A percentile compares a stretch with the other conserved stretches of the same genome.
Evolutionary conservation across 2,888 invertebrate genomes (phyloP).

Genomic region (Balanococcus diminutus): DNA sequence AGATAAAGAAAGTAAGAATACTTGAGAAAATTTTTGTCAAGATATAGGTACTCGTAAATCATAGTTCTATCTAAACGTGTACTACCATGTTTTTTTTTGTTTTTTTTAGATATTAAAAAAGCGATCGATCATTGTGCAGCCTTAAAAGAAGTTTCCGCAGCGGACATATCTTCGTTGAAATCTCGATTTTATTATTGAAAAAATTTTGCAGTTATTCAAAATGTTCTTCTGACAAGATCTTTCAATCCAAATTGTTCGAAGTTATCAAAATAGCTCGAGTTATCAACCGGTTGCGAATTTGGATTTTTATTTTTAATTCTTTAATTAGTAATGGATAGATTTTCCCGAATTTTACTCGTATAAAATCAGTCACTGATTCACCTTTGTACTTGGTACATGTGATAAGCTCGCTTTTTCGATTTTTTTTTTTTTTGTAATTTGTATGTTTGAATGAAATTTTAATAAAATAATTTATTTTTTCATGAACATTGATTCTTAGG

Average conservation of each 20-base stretch:
- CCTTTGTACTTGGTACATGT: background rate
- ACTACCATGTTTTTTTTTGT: background rate
- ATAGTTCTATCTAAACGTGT: background rate
- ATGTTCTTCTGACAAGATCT: background rate
- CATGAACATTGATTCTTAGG: background rate
- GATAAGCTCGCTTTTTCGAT: background rate
- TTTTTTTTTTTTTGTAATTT: too few relatives aligned
- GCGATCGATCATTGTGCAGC: background rate
- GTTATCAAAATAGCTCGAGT: background rate
- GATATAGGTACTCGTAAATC: too few relatives aligned
- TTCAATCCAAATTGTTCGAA: background rate
- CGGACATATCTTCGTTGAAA: background rate
- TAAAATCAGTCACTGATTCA: background rate
- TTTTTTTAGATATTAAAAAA: conserved; percentile 11
- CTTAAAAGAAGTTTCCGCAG: background rate
- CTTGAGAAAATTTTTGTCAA: background rate
- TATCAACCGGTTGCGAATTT: background rate
- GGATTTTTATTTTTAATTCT: background rate
- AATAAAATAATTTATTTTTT: background rate
- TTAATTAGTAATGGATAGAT: background rate
- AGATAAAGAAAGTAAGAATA: conserved; percentile 43
- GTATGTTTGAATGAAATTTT: background rate
- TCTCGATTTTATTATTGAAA: conserved; percentile 10
- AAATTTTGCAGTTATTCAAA: background rate
- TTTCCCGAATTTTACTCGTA: background rate